A percentile compares a stretch with the other conserved stretches of the same genome.
Conservation (phyloP, 2,888 invertebrate genomes). For the Megalurothrips usitatus region DNA sequence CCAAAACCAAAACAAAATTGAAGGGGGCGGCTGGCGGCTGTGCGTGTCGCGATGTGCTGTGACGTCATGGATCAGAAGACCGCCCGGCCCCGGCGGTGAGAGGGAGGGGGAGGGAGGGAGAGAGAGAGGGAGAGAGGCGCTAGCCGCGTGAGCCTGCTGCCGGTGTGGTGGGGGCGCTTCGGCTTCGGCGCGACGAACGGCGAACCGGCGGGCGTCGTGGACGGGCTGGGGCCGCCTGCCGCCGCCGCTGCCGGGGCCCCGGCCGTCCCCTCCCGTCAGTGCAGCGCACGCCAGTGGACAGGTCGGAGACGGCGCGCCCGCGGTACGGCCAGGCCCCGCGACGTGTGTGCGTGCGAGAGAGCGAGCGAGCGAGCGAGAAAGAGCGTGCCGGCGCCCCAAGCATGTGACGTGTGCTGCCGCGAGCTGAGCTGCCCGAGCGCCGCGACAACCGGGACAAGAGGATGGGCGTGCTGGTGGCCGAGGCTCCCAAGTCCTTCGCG, state of each 20-base stretch:
- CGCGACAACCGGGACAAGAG: not conserved
- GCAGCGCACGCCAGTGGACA: too few relatives aligned
- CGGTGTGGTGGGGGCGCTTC: not conserved
- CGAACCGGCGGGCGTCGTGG: too few relatives aligned
- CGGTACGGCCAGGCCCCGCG: not conserved
- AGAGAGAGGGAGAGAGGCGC: not conserved
- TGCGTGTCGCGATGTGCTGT: not conserved
- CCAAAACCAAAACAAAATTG: too few relatives aligned
- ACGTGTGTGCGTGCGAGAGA: not conserved
- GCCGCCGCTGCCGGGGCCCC: too few relatives aligned
- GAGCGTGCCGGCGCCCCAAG: not conserved
- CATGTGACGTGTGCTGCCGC: not conserved
- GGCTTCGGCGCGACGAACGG: too few relatives aligned
- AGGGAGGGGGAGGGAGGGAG: not conserved
- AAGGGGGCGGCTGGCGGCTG: not conserved
- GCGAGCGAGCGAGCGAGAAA: not conserved
- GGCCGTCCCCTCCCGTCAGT: too few relatives aligned
- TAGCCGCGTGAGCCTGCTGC: not conserved
- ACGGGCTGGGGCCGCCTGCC: too few relatives aligned
- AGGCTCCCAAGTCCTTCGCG: constrained; percentile 10
- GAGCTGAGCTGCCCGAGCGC: not conserved
- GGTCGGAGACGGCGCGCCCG: not conserved
- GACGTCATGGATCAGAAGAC: not conserved
- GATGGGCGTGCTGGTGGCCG: constrained; percentile 11
- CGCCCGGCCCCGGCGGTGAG: not conserved